These are phyloP conservation scores for Asteroscopus sphinx DNA, from an alignment of 2,888 invertebrate genomes.

Conservation along the genomic window DNA sequence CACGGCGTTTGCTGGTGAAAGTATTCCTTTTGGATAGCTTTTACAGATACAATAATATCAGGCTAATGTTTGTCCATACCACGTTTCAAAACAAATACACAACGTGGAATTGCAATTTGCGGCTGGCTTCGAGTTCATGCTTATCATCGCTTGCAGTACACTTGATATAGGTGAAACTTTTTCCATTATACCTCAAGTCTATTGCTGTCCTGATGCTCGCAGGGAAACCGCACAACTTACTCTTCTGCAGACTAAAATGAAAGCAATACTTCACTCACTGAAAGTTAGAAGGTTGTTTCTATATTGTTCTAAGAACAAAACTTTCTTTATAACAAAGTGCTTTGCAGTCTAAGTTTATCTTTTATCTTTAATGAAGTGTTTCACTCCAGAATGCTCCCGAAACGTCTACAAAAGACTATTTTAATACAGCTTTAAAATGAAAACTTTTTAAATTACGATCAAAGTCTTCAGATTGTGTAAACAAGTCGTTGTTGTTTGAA, in stretches of 20 bases:
- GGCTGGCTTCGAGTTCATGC: slow-evolving; percentile 23
- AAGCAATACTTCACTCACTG: slow-evolving; percentile 50
- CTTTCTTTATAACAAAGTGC: slow-evolving; percentile 58
- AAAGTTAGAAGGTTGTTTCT: slow-evolving; percentile 50
- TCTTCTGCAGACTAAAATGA: slow-evolving; percentile 44
- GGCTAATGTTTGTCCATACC: no score
- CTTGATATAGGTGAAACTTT: slow-evolving; percentile 36
- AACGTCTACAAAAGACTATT: slow-evolving; percentile 46
- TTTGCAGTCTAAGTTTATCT: slow-evolving; percentile 59
- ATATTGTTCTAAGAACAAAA: slow-evolving; percentile 54
- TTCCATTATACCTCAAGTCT: slow-evolving; percentile 40
- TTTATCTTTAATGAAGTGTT: slow-evolving; percentile 71
- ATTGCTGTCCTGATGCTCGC: slow-evolving; percentile 35
- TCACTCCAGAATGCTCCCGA: slow-evolving; percentile 52
- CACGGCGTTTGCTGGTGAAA: slow-evolving; percentile 61
- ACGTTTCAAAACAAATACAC: slow-evolving; percentile 42
- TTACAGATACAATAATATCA: slow-evolving; percentile 27
- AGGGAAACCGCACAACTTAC: slow-evolving; percentile 44
- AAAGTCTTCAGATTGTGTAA: slow-evolving; percentile 46
- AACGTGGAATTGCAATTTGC: slow-evolving; percentile 34
- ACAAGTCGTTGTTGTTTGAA: slow-evolving; percentile 31
- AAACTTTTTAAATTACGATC: slow-evolving; percentile 53
- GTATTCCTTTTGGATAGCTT: slow-evolving; percentile 55
- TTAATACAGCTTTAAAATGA: slow-evolving; percentile 49
- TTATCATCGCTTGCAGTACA: slow-evolving; percentile 27